Evolutionary conservation across 2,888 invertebrate genomes (phyloP).

Genomic region (Amaurobius ferox): DNA sequence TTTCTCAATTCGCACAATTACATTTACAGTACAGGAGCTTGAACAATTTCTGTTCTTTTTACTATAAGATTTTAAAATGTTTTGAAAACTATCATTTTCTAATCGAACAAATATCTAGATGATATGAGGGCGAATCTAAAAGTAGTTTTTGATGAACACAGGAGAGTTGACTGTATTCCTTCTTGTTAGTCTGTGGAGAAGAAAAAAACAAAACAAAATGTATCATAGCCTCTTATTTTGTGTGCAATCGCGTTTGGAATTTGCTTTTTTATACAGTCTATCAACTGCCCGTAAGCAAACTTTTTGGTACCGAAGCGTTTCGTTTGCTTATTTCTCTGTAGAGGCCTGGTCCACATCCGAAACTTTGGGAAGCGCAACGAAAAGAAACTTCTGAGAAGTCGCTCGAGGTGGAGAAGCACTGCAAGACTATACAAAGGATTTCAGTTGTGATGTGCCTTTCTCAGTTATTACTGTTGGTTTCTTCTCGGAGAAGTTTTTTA

Average conservation of each 20-base stretch:
- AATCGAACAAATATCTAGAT: background rate
- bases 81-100: background rate
- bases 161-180: conserved; percentile 63
- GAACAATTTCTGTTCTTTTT: conserved; percentile 10
- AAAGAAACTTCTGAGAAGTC: conserved; percentile 50
- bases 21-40: conserved; percentile 10
- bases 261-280: conserved; percentile 42
- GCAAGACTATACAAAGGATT: conserved; percentile 61
- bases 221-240: conserved; percentile 24
- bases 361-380: conserved; percentile 53
- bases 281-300: conserved; percentile 39
- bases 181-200: conserved; percentile 9
- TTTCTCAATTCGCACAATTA: background rate
- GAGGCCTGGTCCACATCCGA: conserved; percentile 43
- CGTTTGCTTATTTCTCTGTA: background rate
- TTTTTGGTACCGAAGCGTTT: conserved; percentile 6
- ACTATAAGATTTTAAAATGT: background rate
- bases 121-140: no score
- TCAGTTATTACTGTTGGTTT: conserved; percentile 64
- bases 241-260: conserved; percentile 34
- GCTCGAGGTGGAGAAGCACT: conserved; percentile 47
- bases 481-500: conserved; percentile 28
- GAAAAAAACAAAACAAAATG: background rate
- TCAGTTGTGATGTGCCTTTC: conserved; percentile 72
- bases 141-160: background rate